Base-by-base conservation (phyloP, 2,888 invertebrate genomes). In the Zootermopsis nevadensis region DNA sequence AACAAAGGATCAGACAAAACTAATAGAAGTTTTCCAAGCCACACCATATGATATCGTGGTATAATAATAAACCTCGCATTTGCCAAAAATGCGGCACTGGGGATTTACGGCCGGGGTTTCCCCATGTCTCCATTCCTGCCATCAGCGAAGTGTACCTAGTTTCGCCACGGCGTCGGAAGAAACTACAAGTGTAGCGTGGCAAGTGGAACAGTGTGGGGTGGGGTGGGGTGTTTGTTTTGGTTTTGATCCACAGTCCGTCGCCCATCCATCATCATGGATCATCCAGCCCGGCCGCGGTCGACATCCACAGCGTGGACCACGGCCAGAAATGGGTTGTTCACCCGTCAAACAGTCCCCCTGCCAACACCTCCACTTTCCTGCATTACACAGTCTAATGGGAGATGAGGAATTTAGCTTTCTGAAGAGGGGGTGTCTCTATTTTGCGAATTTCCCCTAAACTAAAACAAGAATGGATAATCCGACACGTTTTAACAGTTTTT, bases 291-390 rank as follows among this genome's bases (percentile, higher is more conserved):
- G 22, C 24, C 69, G 31, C 19, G 22, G 69, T 22, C 30, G 31
- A 69, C 69, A 22, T 33, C 19, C 33, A 33, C 15, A 22, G 15
- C 19, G 22, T 69, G 69, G 69, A 69, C 22, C 33, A 30, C 22
- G 33, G 69, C 69, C 69, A 69, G 69, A 33, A 69, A 33, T 69
- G 69, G 69, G 69, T 69, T 69, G 69, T 69, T 69, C 69, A 69
- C 69, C 69, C 69, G 24, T 33, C 69, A 60, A n/a, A n/a, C 3
- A n/a, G n/a, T 60, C 60, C n/a, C 60, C 60, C 60, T 69, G 69
- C 69, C 69, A 69, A 69, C 33, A 22, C 22, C 33, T 19, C 67
- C 33, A 33, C 69, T 31, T n/a, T n/a, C 31, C 33, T 33, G 19
- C 30, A 69, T 69, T 69, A 69, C 15, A 69, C 27, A 69, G 33